phyloP scores from a whole-genome alignment of 2,888 invertebrate genomes.

The Caenorhabditis zanzibari region DNA sequence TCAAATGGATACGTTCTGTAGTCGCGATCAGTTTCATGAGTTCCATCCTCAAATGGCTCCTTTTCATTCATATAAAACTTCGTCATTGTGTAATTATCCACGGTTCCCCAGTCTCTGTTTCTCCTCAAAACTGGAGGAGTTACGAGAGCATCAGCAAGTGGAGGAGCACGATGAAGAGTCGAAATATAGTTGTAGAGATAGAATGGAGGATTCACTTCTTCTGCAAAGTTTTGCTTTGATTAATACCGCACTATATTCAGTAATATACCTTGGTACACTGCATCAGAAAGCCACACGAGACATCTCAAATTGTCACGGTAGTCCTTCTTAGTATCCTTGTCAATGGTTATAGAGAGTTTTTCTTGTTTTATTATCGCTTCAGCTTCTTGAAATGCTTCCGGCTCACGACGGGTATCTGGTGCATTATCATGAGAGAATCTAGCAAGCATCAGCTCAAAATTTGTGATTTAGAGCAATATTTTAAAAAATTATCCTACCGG shows the following conservation, averaged over 20 bases:
- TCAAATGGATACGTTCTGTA: slow-evolving; percentile 12
- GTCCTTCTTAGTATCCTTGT: background rate
- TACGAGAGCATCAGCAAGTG: slow-evolving; percentile 36
- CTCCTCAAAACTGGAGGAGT: background rate
- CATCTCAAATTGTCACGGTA: slow-evolving; percentile 31
- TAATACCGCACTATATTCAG: no score
- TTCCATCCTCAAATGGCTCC: slow-evolving; percentile 39
- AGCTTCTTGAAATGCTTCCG: background rate
- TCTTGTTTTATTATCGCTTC: background rate
- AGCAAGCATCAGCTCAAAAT: slow-evolving; percentile 45
- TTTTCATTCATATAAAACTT: background rate
- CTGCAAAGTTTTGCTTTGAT: slow-evolving; percentile 15
- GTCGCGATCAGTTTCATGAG: slow-evolving; percentile 9
- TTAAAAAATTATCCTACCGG: slow-evolving; percentile 16
- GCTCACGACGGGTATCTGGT: background rate
- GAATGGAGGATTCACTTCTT: slow-evolving; percentile 35
- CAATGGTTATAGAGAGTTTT: background rate
- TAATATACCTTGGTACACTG: slow-evolving; percentile 25
- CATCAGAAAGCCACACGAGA: slow-evolving; percentile 37
- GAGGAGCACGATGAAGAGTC: slow-evolving; percentile 11
- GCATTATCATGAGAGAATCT: slow-evolving; percentile 13
- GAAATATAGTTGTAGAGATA: slow-evolving; percentile 55
- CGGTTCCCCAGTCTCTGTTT: slow-evolving; percentile 3
- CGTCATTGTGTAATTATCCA: background rate
- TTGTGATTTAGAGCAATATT: background rate